Conservation (phyloP, 1,140 invertebrate genomes). For the Anastatus disparis region DNA sequence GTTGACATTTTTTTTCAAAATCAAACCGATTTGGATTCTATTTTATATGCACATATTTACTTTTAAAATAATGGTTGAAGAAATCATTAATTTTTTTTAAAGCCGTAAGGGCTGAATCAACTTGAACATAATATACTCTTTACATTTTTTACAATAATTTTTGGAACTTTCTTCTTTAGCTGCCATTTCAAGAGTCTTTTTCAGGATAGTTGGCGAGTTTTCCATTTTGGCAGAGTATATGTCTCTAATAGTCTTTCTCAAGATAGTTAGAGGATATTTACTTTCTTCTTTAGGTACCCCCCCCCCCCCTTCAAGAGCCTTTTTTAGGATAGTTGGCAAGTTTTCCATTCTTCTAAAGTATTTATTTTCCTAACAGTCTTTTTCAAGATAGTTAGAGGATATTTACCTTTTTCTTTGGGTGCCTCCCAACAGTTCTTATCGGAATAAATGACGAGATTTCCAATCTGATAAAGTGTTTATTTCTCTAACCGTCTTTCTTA, state of each 20-base stretch:
- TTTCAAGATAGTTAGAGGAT: constrained; percentile 15
- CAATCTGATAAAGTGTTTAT: not conserved
- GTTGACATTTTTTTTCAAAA: too few relatives aligned
- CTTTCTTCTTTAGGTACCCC: not conserved
- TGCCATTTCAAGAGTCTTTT: not conserved
- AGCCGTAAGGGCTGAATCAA: too few relatives aligned
- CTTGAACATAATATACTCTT: too few relatives aligned
- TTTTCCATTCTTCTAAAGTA: too few relatives aligned
- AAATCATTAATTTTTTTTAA: too few relatives aligned
- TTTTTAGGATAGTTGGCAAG: not conserved
- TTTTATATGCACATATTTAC: too few relatives aligned
- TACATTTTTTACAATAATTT: too few relatives aligned
- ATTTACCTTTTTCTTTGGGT: not conserved
- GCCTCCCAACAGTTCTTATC: not conserved
- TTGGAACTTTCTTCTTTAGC: not conserved
- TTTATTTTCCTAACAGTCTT: too few relatives aligned
- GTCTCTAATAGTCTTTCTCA: constrained; percentile 14
- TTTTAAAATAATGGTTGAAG: too few relatives aligned
- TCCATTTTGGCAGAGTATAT: not conserved
- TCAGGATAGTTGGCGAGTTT: constrained; percentile 11
- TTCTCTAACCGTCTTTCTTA: constrained; percentile 14
- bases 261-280: constrained; percentile 5
- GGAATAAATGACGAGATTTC: constrained; percentile 1
- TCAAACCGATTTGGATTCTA: too few relatives aligned
- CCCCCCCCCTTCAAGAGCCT: not conserved